Percentiles rank a stretch among this genome's conserved stretches.
Evolutionary conservation across 2,113 vertebrate genomes (phyloP).

Genomic region (Vicugna pacos): DNA sequence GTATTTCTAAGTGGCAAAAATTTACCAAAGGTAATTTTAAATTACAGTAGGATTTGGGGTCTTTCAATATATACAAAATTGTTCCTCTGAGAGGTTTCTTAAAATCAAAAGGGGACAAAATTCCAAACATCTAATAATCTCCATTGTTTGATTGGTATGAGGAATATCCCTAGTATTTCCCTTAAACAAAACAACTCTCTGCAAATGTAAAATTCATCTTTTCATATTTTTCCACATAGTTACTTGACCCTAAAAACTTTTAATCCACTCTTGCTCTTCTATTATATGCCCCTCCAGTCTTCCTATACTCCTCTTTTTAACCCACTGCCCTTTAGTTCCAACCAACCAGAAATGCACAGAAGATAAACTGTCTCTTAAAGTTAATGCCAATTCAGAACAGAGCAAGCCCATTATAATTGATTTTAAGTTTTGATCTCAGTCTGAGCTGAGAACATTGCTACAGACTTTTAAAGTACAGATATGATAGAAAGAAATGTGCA

Average conservation of each 20-base stretch:
- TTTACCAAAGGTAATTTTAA: conserved; percentile 24
- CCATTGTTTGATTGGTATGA: neutral
- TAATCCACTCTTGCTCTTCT: neutral
- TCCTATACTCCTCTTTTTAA: neutral
- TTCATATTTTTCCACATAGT: neutral
- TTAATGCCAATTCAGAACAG: neutral
- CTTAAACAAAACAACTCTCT: neutral
- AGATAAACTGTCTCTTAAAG: neutral
- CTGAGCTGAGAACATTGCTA: neutral
- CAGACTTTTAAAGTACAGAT: neutral
- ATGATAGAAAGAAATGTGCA: neutral
- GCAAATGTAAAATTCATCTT: neutral
- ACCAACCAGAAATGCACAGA: neutral
- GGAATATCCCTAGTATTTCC: neutral
- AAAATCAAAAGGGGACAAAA: neutral
- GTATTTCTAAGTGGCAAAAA: neutral
- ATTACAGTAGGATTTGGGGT: neutral
- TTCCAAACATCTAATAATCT: neutral
- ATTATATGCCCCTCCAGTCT: rapidly evolving
- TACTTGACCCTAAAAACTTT: neutral
- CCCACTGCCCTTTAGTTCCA: neutral
- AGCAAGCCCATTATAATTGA: neutral
- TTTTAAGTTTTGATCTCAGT: neutral
- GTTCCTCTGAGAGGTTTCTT: neutral
- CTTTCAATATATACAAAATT: neutral